Evolutionary conservation across 1,140 invertebrate genomes (phyloP).

Genomic region (Onthophagus taurus): DNA sequence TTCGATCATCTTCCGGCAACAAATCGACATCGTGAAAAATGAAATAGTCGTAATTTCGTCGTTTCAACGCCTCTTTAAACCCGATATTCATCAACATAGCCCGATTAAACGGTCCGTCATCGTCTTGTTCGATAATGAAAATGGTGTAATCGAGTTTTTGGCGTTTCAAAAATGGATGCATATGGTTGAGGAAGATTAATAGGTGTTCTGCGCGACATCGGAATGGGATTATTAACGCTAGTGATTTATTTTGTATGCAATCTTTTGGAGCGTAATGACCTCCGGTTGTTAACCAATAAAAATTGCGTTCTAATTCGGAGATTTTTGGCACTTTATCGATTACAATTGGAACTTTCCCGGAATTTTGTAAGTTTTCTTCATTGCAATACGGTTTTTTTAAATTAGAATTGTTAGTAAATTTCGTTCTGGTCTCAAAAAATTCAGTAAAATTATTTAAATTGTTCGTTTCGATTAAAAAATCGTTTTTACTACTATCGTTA

Average conservation of each 20-base stretch:
- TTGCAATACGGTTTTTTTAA: too few relatives aligned
- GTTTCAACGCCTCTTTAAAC: slow-evolving; percentile 73
- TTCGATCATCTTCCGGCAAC: slow-evolving; percentile 83
- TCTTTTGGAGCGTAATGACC: slow-evolving; percentile 67
- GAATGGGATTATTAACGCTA: slow-evolving; percentile 85
- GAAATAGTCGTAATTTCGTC: slow-evolving; percentile 76
- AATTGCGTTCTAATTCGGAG: slow-evolving; percentile 37
- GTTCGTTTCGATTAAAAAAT: too few relatives aligned
- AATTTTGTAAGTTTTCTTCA: too few relatives aligned
- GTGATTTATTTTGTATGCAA: slow-evolving; percentile 64
- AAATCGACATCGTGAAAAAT: slow-evolving; percentile 95
- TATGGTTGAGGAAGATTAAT: slow-evolving; percentile 71
- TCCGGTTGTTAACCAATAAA: slow-evolving; percentile 51
- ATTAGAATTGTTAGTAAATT: too few relatives aligned
- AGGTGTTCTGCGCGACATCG: slow-evolving; percentile 79
- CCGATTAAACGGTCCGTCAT: slow-evolving; percentile 71
- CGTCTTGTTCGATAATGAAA: slow-evolving; percentile 88
- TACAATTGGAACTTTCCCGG: slow-evolving; percentile 38
- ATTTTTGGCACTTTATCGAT: slow-evolving; percentile 39
- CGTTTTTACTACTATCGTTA: too few relatives aligned
- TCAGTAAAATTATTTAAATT: too few relatives aligned
- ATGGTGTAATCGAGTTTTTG: slow-evolving; percentile 91
- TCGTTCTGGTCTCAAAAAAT: too few relatives aligned
- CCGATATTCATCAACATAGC: slow-evolving; percentile 95
- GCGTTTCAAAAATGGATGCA: slow-evolving; percentile 82